Base-by-base conservation (phyloP, 2,888 invertebrate genomes). In the Morpho achilles region DNA sequence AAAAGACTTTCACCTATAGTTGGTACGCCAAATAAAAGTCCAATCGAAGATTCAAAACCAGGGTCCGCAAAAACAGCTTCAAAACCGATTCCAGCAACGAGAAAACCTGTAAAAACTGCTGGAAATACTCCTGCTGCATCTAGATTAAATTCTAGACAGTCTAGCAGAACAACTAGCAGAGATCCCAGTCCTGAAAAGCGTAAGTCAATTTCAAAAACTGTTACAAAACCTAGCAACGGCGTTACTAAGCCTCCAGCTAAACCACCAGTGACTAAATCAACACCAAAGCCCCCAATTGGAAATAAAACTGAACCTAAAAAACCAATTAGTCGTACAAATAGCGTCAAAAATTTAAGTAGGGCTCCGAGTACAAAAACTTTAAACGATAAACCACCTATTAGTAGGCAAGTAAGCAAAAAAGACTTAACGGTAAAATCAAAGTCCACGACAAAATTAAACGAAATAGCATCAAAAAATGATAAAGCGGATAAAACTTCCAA, bases 1-100 rank as follows among this genome's bases (percentile, higher is more conserved):
- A 91, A 91, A 77, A 75, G 91, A 51, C 72, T 91, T 2, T 91
- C 91, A 8, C 91, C 91, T 5, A 91, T 91, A 40, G 90, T 89
- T 46, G 89, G 91, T 1, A 91, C 91, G 8, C 91, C 91, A 41
- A 91, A 80, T 59, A 91, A 91, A 76, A 91, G 85, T 70, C 90
- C 89, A n/a, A 68, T 72, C 42, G 88, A 86, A 62, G 83, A 85
- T 56, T 67, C 71, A 6, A 89, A 88, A 66, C 77, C 84, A 50
- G 70, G 70, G 50, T 80, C 86, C 45, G 79, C 84, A 7, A 84
- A 78, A 71, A 75, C 78, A 39, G 69, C 79, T 7, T 64, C 75
- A 46, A 88, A 81, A 73, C 75, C 82, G n/a, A 71, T 77, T 51
- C 69, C 81, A 9, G 65, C 71, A 65, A 67, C 77, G 40, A 82